Conservation (phyloP, 2,113 vertebrate genomes). For the Hirundichthys speculiger region DNA sequence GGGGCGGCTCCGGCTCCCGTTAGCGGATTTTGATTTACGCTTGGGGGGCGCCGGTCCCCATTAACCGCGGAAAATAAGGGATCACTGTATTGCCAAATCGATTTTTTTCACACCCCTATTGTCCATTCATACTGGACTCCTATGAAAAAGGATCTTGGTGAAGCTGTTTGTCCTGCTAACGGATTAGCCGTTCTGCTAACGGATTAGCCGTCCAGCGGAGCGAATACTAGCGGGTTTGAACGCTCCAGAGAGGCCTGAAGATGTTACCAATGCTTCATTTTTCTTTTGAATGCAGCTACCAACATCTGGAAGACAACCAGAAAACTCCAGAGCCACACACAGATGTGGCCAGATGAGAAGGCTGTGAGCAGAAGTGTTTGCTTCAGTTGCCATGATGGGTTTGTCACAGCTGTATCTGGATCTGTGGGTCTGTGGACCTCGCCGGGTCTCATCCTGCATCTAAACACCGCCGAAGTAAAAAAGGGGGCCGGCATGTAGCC, state of each 20-base stretch:
- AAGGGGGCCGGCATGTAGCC: conserved; percentile 30
- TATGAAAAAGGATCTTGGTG: conserved; percentile 14
- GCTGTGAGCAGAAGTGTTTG: conserved; percentile 60
- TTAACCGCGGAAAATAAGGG: no score
- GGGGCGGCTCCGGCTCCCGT: no score
- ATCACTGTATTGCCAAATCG: no score
- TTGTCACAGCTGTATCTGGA: conserved; percentile 63
- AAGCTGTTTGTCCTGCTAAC: conserved; percentile 14
- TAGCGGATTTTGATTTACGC: no score
- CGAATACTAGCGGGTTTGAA: no score
- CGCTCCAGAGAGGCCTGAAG: no score
- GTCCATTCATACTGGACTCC: no score
- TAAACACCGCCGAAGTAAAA: conserved; percentile 61
- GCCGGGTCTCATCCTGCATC: conserved; percentile 49
- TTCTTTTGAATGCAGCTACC: conserved; percentile 62
- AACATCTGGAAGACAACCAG: no score
- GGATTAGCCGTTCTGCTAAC: conserved; percentile 4
- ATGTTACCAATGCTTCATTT: conserved; percentile 66
- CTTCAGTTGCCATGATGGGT: conserved; percentile 53
- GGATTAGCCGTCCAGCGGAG: no score
- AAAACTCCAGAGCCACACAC: conserved; percentile 31
- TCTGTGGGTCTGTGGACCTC: conserved; percentile 54
- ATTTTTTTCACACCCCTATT: neutral
- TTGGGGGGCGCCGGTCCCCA: no score
- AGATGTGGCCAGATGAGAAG: conserved; percentile 37